These are phyloP conservation scores for Gephyroberyx darwinii DNA, from an alignment of 2,797 vertebrate genomes.

Conservation along the genomic window DNA sequence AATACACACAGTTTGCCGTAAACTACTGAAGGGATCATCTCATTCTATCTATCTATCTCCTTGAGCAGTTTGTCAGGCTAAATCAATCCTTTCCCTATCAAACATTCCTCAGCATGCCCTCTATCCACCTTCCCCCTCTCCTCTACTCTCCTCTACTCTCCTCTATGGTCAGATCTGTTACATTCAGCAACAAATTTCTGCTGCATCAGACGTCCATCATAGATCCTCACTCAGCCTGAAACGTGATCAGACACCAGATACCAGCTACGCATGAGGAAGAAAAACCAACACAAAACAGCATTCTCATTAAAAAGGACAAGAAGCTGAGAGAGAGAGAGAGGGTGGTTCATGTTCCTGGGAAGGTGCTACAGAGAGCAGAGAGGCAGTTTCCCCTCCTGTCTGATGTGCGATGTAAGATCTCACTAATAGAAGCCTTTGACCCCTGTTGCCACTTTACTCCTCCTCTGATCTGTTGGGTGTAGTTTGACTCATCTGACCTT, in stretches of 20 bases:
- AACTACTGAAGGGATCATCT: too few relatives aligned
- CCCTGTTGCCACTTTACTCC: constrained; percentile 15
- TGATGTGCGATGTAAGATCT: neutral
- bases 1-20: too few relatives aligned
- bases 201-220: constrained; percentile 79
- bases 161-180: constrained; percentile 72
- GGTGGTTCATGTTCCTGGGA: neutral
- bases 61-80: neutral
- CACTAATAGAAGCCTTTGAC: constrained; percentile 29
- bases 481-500: constrained; percentile 70
- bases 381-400: too few relatives aligned
- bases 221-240: constrained; percentile 72
- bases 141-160: constrained; percentile 39
- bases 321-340: neutral
- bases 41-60: constrained; percentile 10
- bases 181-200: constrained; percentile 81
- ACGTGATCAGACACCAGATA: constrained; percentile 76
- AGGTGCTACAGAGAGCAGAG: neutral
- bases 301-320: constrained; percentile 21
- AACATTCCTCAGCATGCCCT: constrained; percentile 35
- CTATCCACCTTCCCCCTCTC: constrained; percentile 5
- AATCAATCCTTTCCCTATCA: neutral
- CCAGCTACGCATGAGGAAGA: constrained; percentile 56
- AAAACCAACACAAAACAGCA: constrained; percentile 7
- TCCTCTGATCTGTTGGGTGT: constrained; percentile 34